phyloP scores from a whole-genome alignment of 2,888 invertebrate genomes.

The Caenorhabditis panamensis region DNA sequence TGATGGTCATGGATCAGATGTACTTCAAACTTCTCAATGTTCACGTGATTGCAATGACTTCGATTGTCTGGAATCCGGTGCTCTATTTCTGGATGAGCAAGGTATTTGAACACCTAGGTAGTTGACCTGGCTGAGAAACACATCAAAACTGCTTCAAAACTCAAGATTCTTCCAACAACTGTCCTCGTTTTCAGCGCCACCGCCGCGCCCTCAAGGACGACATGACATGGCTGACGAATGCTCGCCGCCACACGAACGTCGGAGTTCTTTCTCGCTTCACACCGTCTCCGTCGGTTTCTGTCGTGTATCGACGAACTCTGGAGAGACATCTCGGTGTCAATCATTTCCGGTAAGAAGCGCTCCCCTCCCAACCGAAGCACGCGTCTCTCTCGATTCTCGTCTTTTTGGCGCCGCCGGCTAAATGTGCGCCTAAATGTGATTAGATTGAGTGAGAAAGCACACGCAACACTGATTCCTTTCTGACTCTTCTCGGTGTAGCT shows the following conservation, averaged over 20 bases:
- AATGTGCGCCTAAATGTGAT: slow-evolving; percentile 52
- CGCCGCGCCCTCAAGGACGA: slow-evolving; percentile 80
- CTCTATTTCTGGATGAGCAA: slow-evolving; percentile 81
- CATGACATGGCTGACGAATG: slow-evolving; percentile 81
- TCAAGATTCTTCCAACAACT: background rate
- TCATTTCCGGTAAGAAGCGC: slow-evolving; percentile 63
- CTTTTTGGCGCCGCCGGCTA: slow-evolving; percentile 55
- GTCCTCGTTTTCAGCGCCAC: slow-evolving; percentile 72
- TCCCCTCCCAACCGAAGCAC: background rate
- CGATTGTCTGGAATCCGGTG: slow-evolving; percentile 80
- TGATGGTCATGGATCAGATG: slow-evolving; percentile 70
- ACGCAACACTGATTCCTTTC: slow-evolving; percentile 48
- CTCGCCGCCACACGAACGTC: slow-evolving; percentile 67
- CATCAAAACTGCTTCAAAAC: background rate
- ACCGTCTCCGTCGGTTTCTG: slow-evolving; percentile 78
- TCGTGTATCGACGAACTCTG: slow-evolving; percentile 77
- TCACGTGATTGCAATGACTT: slow-evolving; percentile 80
- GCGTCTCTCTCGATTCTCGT: slow-evolving; percentile 48
- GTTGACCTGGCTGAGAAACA: slow-evolving; percentile 1
- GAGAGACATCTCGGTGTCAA: slow-evolving; percentile 77
- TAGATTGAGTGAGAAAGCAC: slow-evolving; percentile 26
- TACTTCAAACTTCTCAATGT: slow-evolving; percentile 79
- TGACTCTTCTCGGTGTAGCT: slow-evolving; percentile 4
- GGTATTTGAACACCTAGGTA: slow-evolving; percentile 61
- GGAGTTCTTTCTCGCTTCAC: slow-evolving; percentile 77